A percentile compares a stretch with the other conserved stretches of the same genome.
phyloP scores from a whole-genome alignment of 2,797 vertebrate species.

The Thripadectes ignobilis region DNA sequence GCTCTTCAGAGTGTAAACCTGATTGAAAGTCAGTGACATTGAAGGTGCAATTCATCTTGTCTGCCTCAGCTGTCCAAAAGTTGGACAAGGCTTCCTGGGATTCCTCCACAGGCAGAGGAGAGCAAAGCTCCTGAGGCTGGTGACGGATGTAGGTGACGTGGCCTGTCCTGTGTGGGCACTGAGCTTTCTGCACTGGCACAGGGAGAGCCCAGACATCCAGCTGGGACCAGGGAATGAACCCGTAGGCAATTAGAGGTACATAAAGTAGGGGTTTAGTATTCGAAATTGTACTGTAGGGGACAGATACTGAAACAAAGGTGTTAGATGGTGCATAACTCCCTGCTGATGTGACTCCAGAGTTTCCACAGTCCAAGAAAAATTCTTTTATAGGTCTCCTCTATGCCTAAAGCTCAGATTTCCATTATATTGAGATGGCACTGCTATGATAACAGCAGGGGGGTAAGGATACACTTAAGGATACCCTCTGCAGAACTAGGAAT shows the following conservation, averaged over 20 bases:
- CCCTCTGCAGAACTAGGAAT: neutral
- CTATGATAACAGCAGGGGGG: accelerated
- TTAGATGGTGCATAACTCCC: neutral
- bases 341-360: neutral
- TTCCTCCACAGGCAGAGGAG: neutral
- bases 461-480: neutral
- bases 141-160: neutral
- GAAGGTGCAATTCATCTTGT: neutral
- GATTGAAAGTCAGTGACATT: neutral
- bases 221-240: neutral
- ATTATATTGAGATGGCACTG: neutral
- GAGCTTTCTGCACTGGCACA: neutral
- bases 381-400: neutral
- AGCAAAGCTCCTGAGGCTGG: neutral
- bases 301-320: neutral
- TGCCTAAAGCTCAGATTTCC: neutral
- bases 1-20: neutral
- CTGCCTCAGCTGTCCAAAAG: neutral
- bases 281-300: neutral
- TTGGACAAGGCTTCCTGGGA: neutral
- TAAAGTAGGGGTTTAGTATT: neutral
- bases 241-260: neutral
- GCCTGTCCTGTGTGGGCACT: neutral
- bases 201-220: neutral
- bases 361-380: neutral